Conservation (phyloP, 2,113 vertebrate species). For the Phocoena phocoena region DNA sequence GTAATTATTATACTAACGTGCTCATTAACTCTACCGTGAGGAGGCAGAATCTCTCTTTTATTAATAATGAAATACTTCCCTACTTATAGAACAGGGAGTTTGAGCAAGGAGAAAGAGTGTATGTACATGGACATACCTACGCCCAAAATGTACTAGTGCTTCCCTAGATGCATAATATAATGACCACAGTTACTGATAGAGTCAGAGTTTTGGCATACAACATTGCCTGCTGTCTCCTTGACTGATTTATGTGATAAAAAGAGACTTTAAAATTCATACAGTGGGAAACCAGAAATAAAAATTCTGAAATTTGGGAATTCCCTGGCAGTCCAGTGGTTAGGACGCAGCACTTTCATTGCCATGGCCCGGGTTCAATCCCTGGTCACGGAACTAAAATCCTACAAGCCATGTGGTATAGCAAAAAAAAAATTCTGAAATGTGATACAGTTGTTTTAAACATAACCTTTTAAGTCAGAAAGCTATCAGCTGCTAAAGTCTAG, state of each 20-base stretch:
- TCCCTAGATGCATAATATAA: constrained; percentile 53
- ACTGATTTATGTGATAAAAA: neutral
- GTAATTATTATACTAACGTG: constrained; percentile 57
- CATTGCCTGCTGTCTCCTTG: neutral
- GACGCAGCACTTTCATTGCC: neutral
- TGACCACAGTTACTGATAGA: neutral
- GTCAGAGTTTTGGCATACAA: constrained; percentile 14
- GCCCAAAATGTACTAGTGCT: constrained; percentile 37
- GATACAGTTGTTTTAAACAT: neutral
- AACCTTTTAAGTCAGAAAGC: neutral
- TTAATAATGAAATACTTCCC: constrained; percentile 68
- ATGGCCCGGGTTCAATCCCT: no score
- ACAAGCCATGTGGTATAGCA: no score
- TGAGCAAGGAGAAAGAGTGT: neutral
- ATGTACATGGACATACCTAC: constrained; percentile 17
- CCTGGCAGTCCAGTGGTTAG: no score
- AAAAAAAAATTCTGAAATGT: neutral
- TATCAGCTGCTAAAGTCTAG: neutral
- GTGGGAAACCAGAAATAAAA: constrained; percentile 5
- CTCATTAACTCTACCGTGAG: constrained; percentile 64
- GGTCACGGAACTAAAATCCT: no score
- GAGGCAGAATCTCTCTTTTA: constrained; percentile 70
- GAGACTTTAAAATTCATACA: neutral
- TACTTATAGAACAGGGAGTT: constrained; percentile 63
- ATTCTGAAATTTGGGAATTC: neutral